Conservation (phyloP, 2,113 vertebrate species). For the Kryptolebias marmoratus region DNA sequence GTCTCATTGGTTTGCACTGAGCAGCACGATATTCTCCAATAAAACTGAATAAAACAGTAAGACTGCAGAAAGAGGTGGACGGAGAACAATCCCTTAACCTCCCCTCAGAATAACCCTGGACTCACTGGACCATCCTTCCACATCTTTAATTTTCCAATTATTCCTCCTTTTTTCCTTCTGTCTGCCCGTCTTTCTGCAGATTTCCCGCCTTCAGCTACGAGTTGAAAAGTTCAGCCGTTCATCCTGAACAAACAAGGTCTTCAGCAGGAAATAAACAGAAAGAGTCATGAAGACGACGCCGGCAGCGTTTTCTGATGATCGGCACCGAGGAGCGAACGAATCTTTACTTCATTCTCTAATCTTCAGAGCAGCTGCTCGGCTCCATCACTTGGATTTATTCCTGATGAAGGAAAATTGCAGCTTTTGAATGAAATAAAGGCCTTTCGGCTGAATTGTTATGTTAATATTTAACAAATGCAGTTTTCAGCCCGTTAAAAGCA, state of each 20-base stretch:
- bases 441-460: no score
- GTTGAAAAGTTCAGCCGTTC: slow-evolving; percentile 49
- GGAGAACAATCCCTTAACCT: not conserved
- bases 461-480: no score
- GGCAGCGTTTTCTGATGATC: slow-evolving; percentile 14
- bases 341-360: slow-evolving; percentile 2
- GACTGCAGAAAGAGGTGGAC: no score
- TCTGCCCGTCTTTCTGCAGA: not conserved
- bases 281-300: not conserved
- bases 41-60: no score
- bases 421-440: no score
- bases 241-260: not conserved
- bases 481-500: no score
- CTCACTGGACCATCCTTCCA: not conserved
- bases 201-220: not conserved
- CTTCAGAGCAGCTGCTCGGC: no score
- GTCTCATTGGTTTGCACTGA: no score
- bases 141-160: not conserved
- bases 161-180: not conserved
- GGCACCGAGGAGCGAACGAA: not conserved
- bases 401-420: no score
- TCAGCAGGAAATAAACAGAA: not conserved
- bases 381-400: not conserved
- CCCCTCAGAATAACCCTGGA: not conserved
- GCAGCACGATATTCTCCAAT: no score